Conservation (phyloP, 2,888 invertebrate genomes). For the Pediacus dermestoides region DNA sequence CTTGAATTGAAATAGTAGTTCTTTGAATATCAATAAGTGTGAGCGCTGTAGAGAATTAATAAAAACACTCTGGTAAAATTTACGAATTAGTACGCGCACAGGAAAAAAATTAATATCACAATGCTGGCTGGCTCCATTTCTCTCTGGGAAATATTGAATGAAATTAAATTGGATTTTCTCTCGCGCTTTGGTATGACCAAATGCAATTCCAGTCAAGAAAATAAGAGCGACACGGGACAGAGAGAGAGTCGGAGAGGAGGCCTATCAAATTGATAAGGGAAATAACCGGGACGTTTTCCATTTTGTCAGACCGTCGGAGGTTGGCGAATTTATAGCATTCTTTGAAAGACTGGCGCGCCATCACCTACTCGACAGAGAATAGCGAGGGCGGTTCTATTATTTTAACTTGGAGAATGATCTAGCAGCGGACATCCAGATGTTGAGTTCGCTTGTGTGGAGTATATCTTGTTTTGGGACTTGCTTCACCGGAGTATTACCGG, state of each 20-base stretch:
- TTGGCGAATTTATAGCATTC: conserved; percentile 41
- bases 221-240: conserved; percentile 9
- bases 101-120: conserved; percentile 10
- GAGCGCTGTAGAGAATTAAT: no score
- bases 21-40: no score
- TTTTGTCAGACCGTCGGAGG: conserved; percentile 24
- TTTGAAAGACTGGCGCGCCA: conserved; percentile 39
- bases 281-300: conserved; percentile 23
- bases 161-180: conserved; percentile 17
- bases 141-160: conserved; percentile 14
- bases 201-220: conserved; percentile 13
- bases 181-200: conserved; percentile 15
- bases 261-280: conserved; percentile 25
- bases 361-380: conserved; percentile 33
- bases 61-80: conserved; percentile 3
- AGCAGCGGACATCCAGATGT: conserved; percentile 42
- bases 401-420: conserved; percentile 40
- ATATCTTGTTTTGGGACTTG: conserved; percentile 10
- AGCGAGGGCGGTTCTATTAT: conserved; percentile 37
- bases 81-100: conserved; percentile 4
- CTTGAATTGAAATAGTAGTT: no score
- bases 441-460: conserved; percentile 22
- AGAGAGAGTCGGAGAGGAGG: conserved; percentile 2
- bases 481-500: conserved; percentile 8
- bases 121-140: conserved; percentile 4